Percentiles rank a stretch among this genome's conserved stretches.
phyloP scores from a whole-genome alignment of 2,797 vertebrate genomes.

The Luscinia megarhynchos region DNA sequence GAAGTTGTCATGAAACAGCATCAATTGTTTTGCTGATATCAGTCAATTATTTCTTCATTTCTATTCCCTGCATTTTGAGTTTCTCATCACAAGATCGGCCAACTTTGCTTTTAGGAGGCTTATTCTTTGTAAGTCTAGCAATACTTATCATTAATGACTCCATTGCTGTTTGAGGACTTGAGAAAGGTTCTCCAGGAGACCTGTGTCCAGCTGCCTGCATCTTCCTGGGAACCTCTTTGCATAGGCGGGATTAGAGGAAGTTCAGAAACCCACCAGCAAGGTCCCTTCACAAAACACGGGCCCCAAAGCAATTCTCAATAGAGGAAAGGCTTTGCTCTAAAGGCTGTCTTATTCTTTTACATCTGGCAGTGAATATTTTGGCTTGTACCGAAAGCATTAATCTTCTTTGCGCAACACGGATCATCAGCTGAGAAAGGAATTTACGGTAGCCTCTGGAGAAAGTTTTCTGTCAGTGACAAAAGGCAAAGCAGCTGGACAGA shows the following conservation, averaged over 20 bases:
- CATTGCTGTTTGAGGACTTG: neutral
- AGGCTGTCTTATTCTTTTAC: neutral
- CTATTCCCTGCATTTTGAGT: neutral
- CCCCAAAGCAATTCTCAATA: neutral
- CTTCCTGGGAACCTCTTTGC: neutral
- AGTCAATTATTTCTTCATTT: neutral
- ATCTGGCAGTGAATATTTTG: neutral
- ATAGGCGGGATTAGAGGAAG: neutral
- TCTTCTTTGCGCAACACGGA: neutral
- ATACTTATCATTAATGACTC: neutral
- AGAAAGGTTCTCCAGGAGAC: neutral
- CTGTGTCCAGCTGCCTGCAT: neutral
- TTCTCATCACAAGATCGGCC: neutral
- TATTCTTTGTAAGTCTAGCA: neutral
- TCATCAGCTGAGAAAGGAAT: neutral
- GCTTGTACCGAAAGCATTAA: neutral
- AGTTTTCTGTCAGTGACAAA: conserved; percentile 3
- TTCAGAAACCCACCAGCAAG: neutral
- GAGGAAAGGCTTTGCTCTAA: neutral
- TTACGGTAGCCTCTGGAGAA: neutral
- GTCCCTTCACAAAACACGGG: neutral
- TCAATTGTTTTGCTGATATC: neutral
- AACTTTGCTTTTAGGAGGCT: conserved; percentile 22
- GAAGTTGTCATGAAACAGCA: neutral
- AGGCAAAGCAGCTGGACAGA: conserved; percentile 18